phyloP scores from a whole-genome alignment of 2,888 invertebrate species.

The Lingula anatina region DNA sequence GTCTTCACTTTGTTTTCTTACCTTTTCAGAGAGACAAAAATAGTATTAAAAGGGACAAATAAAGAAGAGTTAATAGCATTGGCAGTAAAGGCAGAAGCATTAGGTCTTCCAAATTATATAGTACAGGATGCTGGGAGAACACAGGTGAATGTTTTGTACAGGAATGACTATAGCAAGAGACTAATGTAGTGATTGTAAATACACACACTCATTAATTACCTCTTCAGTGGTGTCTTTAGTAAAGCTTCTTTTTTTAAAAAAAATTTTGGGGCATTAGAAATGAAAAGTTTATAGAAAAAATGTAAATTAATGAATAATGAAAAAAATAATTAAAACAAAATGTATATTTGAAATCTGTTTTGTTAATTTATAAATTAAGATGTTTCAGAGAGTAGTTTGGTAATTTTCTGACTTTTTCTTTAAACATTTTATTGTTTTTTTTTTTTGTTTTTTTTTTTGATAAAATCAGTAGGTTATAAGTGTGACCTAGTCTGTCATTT shows the following conservation, averaged over 20 bases:
- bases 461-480: too few species aligned
- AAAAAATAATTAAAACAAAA: not conserved
- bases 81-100: constrained; percentile 47
- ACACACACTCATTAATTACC: not conserved
- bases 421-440: too few species aligned
- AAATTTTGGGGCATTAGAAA: not conserved
- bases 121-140: constrained; percentile 58
- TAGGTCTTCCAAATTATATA: constrained; percentile 52
- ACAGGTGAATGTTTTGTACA: too few species aligned
- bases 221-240: not conserved
- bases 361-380: too few species aligned
- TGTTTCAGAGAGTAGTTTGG: too few species aligned
- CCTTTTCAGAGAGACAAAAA: constrained; percentile 51
- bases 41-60: constrained; percentile 53
- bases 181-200: constrained; percentile 3
- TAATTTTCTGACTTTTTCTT: too few species aligned
- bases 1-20: too few species aligned
- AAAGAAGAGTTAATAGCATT: constrained; percentile 53
- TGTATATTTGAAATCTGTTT: too few species aligned
- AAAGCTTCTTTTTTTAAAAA: too few species aligned
- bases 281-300: not conserved
- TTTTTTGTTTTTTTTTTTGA: too few species aligned
- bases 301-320: not conserved
- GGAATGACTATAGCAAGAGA: too few species aligned
- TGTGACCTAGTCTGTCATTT: too few species aligned